Base-by-base conservation (phyloP, 2,113 vertebrate genomes). In the Apteryx mantelli region DNA sequence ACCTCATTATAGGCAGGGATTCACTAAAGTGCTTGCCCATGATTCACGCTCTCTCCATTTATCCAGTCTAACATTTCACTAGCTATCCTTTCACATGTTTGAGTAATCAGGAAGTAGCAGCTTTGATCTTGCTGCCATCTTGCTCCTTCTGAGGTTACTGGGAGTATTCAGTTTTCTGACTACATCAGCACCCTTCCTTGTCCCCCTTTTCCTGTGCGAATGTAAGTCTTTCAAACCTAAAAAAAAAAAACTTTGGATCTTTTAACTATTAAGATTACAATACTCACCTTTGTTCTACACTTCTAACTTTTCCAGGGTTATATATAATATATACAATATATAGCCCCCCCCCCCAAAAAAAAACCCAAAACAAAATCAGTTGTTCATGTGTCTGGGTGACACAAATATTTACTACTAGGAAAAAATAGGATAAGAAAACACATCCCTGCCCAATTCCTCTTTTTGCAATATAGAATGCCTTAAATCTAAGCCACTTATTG, bases 1-100 rank as follows among this genome's bases (percentile, higher is more conserved):
- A 90, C 44, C 22, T 78, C 21, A 0, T 68, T 88, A 89, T 24
- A 86, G 22, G 6, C 64, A 92, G 26, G 28, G n/a, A 94, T 92
- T 86, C 73, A 91, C 55, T 84, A 19, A 81, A 81, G n/a, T 17
- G 1, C 21, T 64, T 71, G 21, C 24, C 24, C 36, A 53, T 79
- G 69, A 89, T 89, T 93, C 74, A 82, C 28, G 13, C 7, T 52
- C 24, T 68, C 86, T 60, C 56, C 52, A 93, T 63, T 82, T 58
- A 95, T 44, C 69, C 74, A 86, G 38, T 65, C 69, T 28, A 95
- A 71, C 20, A 61, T 86, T 91, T 82, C 77, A 53, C 36, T 85
- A 86, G 52, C 71, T 78, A 86, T 56, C n/a, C 61, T 79, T 91
- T 94, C 83, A 89, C 9, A 58, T 38, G 55, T 22, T 64, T 16